Evolutionary conservation across 92 coral and sea anemone genomes (phyloP).

Genomic region (Epizoanthus ramosus): DNA sequence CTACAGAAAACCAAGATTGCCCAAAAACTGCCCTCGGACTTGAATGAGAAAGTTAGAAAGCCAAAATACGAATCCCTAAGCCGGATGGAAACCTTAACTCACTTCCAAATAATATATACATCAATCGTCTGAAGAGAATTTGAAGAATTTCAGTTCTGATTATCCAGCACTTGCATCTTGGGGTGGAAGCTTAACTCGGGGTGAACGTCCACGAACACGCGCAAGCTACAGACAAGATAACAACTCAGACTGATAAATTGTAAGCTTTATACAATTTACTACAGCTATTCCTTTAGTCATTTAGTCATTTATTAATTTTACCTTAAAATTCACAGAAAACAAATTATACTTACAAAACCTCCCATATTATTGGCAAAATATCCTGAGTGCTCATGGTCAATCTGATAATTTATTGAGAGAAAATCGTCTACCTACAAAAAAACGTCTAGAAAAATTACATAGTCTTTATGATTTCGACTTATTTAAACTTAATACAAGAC

Average conservation of each 20-base stretch:
- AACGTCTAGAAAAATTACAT: slow-evolving; percentile 5
- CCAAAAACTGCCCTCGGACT: too few relatives aligned
- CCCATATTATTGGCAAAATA: slow-evolving; percentile 12
- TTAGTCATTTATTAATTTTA: neutral
- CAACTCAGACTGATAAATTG: slow-evolving; percentile 14
- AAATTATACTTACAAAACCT: slow-evolving; percentile 12
- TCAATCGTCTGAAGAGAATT: neutral
- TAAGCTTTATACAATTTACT: too few relatives aligned
- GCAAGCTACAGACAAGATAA: slow-evolving; percentile 16
- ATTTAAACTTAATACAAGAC: neutral
- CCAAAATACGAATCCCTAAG: too few relatives aligned
- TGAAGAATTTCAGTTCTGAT: slow-evolving; percentile 18
- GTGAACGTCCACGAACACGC: slow-evolving; percentile 18
- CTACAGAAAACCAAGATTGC: too few relatives aligned
- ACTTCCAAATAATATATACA: too few relatives aligned
- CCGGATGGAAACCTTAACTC: too few relatives aligned
- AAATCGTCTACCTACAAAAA: neutral
- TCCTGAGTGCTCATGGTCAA: slow-evolving; percentile 5
- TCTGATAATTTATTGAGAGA: neutral
- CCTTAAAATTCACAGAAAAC: neutral
- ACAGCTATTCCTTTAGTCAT: slow-evolving; percentile 2
- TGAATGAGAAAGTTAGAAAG: too few relatives aligned
- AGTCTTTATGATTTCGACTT: neutral
- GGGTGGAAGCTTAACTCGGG: neutral
- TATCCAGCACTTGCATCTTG: slow-evolving; percentile 5